Base-by-base conservation (phyloP, 2,113 vertebrate genomes). In the Fukomys damarensis region DNA sequence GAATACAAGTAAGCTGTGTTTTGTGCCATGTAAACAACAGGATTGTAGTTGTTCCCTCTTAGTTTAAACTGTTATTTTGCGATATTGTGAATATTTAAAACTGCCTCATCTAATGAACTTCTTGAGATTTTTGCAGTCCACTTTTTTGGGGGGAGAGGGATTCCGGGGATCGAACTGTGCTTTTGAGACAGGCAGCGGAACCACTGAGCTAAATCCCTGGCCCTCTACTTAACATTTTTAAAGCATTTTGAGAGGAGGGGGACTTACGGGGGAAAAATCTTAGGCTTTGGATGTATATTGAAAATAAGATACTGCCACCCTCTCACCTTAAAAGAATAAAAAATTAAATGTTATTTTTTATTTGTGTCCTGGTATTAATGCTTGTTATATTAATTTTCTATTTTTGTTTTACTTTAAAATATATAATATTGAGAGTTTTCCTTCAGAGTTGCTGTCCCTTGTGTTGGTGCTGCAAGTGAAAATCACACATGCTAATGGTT, bases 271-370 rank as follows among this genome's bases (percentile, higher is more conserved):
- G 20, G 14, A 24, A 87, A 94, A 66, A 24, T 14, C 7, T 93
- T 88, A 30, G 19, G 32, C 11, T 93, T 92, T 65, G 30, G 6
- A 38, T 96, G 0, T 86, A 32, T 46, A 68, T 80, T 41, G 86
- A 65, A 97, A 96, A 65, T 74, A 80, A 32, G 56, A 63, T 59
- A 43, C 20, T 58, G 77, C 16, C 30, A 68, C 13, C 2, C 1
- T 3, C 28, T 43, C 5, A 46, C 26, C 43, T 76, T 76, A 72
- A 81, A 89, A 89, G 66, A 92, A 74, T 72, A 77, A 86, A 94
- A 95, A 85, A 54, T 82, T 87, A 95, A 95, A 43, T 95, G 28
- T 76, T 90, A 70, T 7, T 54, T 85, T 92, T 81, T 81, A 24
- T 91, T 20, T 82, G 20, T 85, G 38, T 56, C 46, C 14, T 83